Evolutionary conservation across 2,888 invertebrate genomes (phyloP), one percentile per base, ranked within the genome.

Genomic region (Crepidodera aurea): DNA sequence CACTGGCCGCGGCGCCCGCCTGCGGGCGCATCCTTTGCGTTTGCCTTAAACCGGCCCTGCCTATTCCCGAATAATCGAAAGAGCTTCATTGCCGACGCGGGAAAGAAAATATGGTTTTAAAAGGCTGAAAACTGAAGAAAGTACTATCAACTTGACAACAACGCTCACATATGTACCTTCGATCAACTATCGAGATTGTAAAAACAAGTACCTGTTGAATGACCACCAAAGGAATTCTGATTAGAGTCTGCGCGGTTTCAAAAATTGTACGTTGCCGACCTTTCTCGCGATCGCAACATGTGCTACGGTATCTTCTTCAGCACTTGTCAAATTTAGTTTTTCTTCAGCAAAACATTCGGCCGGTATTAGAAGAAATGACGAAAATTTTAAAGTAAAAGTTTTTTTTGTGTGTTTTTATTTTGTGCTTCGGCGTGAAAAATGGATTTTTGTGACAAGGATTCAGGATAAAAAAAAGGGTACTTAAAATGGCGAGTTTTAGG

Each of bases 401-500:
- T 15, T 34, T 32, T n/a, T 39, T 34, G 29, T 7, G 8, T 27
- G 6, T 18, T 27, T 39, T 22, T 39, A 25, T 27, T 18, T 39
- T 16, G 37, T 39, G 29, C 32, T 10, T 18, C 40, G 5, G 18
- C 42, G 12, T 53, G 42, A 34, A 25, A 22, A 46, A 60, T 39
- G 27, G 54, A 15, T 63, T 53, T 60, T 58, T 40, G 48, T 48
- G 50, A 44, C 22, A 5, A 44, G 44, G 44, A 22, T 22, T 44
- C 25, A 13, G 22, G 32, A 16, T 16, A 16, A 27, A 0, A 51
- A 27, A 42, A 51, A 42, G n/a, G n/a, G n/a, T n/a, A n/a, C n/a
- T n/a, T 37, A 51, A 44, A 58, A 88, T 88, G 88, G 88, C 88
- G 74, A 86, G 84, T 78, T 86, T 85, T 78, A 83, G 85, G 74